Percentiles rank a stretch among this genome's conserved stretches.
Conservation (phyloP, 2,113 vertebrate species). For the Thunnus thynnus region DNA sequence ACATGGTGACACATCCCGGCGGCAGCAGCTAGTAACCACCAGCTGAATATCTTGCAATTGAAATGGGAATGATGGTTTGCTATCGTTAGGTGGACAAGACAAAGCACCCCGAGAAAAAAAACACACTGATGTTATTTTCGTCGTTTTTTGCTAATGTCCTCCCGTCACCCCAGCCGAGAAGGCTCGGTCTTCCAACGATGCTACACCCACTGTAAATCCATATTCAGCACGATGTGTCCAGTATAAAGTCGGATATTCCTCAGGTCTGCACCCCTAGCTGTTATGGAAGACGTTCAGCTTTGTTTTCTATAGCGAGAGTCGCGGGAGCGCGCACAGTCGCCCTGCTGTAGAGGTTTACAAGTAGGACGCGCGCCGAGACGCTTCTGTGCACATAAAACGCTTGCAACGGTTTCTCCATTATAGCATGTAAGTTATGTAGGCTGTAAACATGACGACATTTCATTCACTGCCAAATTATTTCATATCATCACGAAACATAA, state of each 20-base stretch:
- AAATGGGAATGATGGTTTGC: slow-evolving; percentile 80
- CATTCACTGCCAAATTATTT: not conserved
- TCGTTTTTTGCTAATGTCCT: slow-evolving; percentile 72
- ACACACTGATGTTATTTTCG: slow-evolving; percentile 69
- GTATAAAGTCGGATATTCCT: slow-evolving; percentile 66
- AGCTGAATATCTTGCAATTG: slow-evolving; percentile 75
- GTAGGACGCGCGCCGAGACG: slow-evolving; percentile 72
- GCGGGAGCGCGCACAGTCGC: slow-evolving; percentile 80
- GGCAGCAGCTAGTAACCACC: slow-evolving; percentile 78
- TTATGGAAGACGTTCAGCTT: slow-evolving; percentile 86
- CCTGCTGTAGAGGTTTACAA: slow-evolving; percentile 77
- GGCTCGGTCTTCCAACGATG: slow-evolving; percentile 73
- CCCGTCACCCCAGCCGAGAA: slow-evolving; percentile 70
- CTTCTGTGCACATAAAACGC: slow-evolving; percentile 55
- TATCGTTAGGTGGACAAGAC: slow-evolving; percentile 83
- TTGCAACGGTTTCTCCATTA: slow-evolving; percentile 49
- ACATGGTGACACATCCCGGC: slow-evolving; percentile 82
- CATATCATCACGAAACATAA: not conserved
- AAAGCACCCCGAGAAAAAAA: slow-evolving; percentile 79
- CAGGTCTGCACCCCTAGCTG: slow-evolving; percentile 74
- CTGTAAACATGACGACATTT: not conserved
- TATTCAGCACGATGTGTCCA: slow-evolving; percentile 67
- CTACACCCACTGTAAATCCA: slow-evolving; percentile 83
- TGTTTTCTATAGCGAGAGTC: slow-evolving; percentile 86
- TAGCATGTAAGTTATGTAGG: not conserved